phyloP scores from a whole-genome alignment of 2,888 invertebrate species.

The Venusia cambrica region DNA sequence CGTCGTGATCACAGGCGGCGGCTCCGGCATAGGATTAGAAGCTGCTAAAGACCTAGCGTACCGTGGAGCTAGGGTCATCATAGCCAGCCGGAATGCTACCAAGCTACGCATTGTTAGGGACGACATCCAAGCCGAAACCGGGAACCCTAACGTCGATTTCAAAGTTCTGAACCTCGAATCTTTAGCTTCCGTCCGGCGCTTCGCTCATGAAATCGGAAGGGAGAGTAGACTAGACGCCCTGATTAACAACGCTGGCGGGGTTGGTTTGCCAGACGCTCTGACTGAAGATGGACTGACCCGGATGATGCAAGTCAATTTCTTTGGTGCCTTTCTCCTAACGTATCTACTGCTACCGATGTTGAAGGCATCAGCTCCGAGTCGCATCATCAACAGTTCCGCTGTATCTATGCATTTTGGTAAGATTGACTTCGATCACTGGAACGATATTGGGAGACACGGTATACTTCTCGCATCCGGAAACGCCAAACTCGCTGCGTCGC shows the following conservation, averaged over 20 bases:
- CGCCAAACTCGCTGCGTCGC: constrained; percentile 81
- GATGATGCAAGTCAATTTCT: constrained; percentile 86
- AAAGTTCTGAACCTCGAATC: constrained; percentile 73
- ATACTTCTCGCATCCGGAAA: constrained; percentile 47
- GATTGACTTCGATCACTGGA: constrained; percentile 61
- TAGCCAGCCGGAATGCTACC: too few species aligned
- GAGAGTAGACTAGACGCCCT: constrained; percentile 80
- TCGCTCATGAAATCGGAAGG: constrained; percentile 80
- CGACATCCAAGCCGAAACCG: too few species aligned
- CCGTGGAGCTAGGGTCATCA: too few species aligned
- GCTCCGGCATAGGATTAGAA: too few species aligned
- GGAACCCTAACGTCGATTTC: constrained; percentile 85
- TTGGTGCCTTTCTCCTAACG: constrained; percentile 87
- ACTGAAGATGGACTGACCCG: constrained; percentile 84
- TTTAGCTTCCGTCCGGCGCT: constrained; percentile 76
- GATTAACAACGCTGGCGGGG: constrained; percentile 83
- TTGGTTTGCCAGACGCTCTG: constrained; percentile 53
- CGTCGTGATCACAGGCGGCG: too few species aligned
- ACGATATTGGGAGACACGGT: constrained; percentile 53
- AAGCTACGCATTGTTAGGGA: too few species aligned
- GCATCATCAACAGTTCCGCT: constrained; percentile 83
- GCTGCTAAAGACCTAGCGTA: too few species aligned
- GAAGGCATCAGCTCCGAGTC: constrained; percentile 78
- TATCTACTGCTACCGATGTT: constrained; percentile 81
- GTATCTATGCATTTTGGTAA: constrained; percentile 71